Evolutionary conservation across 2,797 vertebrate genomes (phyloP), one percentile per base, ranked within the genome.

Genomic region (Sarcophilus harrisii): DNA sequence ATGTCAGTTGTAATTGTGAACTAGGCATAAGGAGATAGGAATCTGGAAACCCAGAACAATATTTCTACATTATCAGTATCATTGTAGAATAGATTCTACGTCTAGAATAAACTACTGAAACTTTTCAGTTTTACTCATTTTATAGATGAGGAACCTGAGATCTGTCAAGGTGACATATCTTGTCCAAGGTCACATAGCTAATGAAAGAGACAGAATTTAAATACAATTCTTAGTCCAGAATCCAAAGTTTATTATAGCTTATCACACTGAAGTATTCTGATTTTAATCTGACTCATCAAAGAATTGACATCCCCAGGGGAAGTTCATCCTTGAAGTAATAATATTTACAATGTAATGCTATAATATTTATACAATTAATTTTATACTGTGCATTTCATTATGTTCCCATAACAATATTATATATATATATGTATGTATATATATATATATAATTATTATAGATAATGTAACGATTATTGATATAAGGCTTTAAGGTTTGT

Each of bases 141-240:
- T 92, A 58, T 60, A 57, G 73, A 91, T 38, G 89, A 96, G 81
- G 49, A 93, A 45, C 62, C 59, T 66, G 32, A 90, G 38, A 54
- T 38, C 96, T 62, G 87, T 73, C 66, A n/a, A 92, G 54, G 58
- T 94, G 91, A 90, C 81, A 30, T 91, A 55, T 90, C 38, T 91
- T 92, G 54, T 62, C 55, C 90, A 6, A 54, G 5, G 9, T 90
- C 95, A 57, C 52, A 30, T 73, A 73, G 49, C 49, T 91, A 93
- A 21, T 27, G 28, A 59, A 91, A 52, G 57, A 92, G 91, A n/a
- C 6, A 55, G 60, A 57, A 38, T 55, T 90, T 38, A 54, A 93
- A 59, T 18, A 57, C 73, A 87, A 0, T 24, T 27, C 92, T 66
- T 95, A 30, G 2, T 57, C 55, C 0, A 9, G 90, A 29, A 28